Evolutionary conservation across 2,797 vertebrate species (phyloP), one percentile per base, ranked within the genome.

Genomic region (Dendrocincla tyrannina): DNA sequence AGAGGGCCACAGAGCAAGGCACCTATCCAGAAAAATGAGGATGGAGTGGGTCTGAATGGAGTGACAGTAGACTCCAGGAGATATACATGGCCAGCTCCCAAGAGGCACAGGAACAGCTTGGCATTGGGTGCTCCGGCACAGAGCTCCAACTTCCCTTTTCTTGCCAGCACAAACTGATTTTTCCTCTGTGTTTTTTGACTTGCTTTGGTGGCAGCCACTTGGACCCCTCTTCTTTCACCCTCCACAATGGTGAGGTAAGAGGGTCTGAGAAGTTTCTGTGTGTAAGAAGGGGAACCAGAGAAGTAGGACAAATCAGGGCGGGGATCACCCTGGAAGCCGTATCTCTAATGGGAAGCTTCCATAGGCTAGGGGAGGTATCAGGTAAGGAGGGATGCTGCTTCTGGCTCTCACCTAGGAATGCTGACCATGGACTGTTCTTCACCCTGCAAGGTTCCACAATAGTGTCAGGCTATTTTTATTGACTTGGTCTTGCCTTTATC

Each of bases 221-320:
- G 82, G 58, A 23, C 32, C 1, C 27, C 17, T 82, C 59, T 69
- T 59, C 68, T 49, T 86, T 83, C 24, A 23, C 44, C 25, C 49
- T 93, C 50, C 88, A 63, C 70, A 3, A 96, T 96, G 95, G 97
- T 97, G 95, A 97, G 97, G 97, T 97, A 97, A 97, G 97, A 81
- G 25, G 28, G 53, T 52, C 41, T 89, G 80, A 75, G 53, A 30
- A n/a, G 30, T 16, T 27, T 27, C 3, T 64, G 52, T 62, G 12
- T 24, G 2, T 41, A 35, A 50, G 68, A 49, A 70, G 77, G 39
- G 85, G 56, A 56, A 30, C 30, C 20, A 25, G 49, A 42, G 15
- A 88, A 56, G 24, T 5, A 24, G 60, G 62, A 35, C 35, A 39
- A 28, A 37, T 69, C 6, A 25, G 44, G 68, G 35, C 2, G 20